Evolutionary conservation across 2,113 vertebrate species (phyloP).

Genomic region (Tychaedon coryphoeus): DNA sequence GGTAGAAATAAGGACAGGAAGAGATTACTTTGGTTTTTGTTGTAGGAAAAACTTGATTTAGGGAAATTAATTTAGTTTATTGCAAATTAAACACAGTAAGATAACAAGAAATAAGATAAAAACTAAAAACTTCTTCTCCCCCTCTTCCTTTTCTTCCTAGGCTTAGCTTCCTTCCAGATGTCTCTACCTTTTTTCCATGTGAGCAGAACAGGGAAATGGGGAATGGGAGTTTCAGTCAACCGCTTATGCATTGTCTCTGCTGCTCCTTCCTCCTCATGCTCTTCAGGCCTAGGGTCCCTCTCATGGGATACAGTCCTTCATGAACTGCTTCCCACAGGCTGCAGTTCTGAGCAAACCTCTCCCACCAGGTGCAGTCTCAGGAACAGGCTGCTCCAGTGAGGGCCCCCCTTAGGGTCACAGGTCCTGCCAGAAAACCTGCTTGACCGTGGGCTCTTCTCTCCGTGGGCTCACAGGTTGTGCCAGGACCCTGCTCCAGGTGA

Average conservation of each 20-base stretch:
- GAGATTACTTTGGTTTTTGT: not conserved
- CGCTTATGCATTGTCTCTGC: not conserved
- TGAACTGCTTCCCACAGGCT: not conserved
- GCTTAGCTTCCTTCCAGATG: not conserved
- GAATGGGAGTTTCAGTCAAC: not conserved
- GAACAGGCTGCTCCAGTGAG: not conserved
- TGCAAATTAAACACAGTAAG: not conserved
- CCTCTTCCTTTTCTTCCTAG: not conserved
- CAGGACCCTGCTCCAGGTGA: not conserved
- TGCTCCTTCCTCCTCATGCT: not conserved
- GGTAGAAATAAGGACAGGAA: not conserved
- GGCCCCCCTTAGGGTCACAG: not conserved
- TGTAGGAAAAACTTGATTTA: not conserved
- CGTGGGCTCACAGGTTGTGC: accelerated
- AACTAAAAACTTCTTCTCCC: not conserved
- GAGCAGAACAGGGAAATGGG: not conserved
- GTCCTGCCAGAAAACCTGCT: not conserved
- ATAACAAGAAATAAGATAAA: not conserved
- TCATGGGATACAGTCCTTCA: accelerated
- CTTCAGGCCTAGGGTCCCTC: too few relatives aligned
- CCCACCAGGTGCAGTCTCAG: not conserved
- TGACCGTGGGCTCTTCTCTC: not conserved
- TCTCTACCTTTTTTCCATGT: not conserved
- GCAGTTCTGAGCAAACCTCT: not conserved
- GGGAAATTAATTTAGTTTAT: not conserved